Evolutionary conservation across 2,888 invertebrate species (phyloP).

Genomic region (Myopa testacea): DNA sequence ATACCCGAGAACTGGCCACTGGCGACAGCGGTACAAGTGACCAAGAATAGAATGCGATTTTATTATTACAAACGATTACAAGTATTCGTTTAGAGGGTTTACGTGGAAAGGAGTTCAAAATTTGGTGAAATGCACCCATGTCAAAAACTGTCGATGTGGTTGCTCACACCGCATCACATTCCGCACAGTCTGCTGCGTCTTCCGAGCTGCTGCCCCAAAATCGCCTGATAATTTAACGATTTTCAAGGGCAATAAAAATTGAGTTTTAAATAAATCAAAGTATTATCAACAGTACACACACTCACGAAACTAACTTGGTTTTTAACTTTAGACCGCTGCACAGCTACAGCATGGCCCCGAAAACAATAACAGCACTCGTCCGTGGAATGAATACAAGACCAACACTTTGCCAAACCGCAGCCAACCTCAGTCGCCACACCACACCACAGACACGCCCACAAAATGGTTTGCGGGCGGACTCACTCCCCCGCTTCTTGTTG

Average conservation of each 20-base stretch:
- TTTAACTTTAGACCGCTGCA: slow-evolving; percentile 39
- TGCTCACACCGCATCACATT: no score
- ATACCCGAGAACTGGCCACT: no score
- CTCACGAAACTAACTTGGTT: slow-evolving; percentile 26
- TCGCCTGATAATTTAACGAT: slow-evolving; percentile 33
- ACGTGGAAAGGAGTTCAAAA: no score
- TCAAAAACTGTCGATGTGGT: no score
- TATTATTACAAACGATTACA: no score
- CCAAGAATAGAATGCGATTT: no score
- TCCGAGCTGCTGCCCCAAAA: slow-evolving; percentile 11
- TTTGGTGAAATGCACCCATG: no score
- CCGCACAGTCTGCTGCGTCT: slow-evolving; percentile 31
- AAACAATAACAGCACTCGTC: slow-evolving; percentile 30
- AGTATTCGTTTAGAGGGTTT: no score
- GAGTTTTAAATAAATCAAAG: slow-evolving; percentile 42
- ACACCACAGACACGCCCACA: slow-evolving; percentile 7
- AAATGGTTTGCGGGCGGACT: background rate
- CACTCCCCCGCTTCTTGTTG: background rate
- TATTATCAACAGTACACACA: slow-evolving; percentile 18
- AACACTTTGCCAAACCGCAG: slow-evolving; percentile 21
- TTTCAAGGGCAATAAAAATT: slow-evolving; percentile 43
- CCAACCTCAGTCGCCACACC: slow-evolving; percentile 13
- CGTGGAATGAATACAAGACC: slow-evolving; percentile 1
- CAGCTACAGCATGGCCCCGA: slow-evolving; percentile 23
- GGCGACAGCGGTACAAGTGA: no score